These are phyloP conservation scores for Pantherophis vulpinus DNA, from an alignment of 2,797 vertebrate species.

Conservation along the genomic window DNA sequence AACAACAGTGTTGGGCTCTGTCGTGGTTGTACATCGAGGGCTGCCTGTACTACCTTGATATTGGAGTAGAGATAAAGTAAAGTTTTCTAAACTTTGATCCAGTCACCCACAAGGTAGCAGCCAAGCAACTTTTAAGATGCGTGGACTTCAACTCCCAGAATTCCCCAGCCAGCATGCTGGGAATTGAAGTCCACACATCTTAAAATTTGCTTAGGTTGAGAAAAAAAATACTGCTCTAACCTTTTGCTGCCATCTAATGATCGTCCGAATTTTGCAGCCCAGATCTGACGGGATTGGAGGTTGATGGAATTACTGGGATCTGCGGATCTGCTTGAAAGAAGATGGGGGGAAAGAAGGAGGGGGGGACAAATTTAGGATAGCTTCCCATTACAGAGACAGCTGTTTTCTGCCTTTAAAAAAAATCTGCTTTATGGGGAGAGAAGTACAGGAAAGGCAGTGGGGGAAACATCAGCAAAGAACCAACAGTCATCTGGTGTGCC, in stretches of 20 bases:
- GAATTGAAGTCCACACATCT: neutral
- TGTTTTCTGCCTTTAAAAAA: neutral
- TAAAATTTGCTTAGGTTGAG: neutral
- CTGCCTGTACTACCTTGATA: neutral
- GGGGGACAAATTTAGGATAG: neutral
- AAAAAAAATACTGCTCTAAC: neutral
- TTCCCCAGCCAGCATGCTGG: neutral
- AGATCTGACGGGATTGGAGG: neutral
- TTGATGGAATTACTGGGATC: neutral
- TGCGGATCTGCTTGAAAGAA: neutral
- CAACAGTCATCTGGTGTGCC: neutral
- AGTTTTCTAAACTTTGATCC: neutral
- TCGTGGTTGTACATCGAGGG: neutral
- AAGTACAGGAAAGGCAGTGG: neutral
- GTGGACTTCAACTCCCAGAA: neutral
- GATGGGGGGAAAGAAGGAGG: neutral
- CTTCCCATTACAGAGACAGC: neutral
- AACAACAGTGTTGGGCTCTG: neutral
- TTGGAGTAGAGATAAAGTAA: neutral
- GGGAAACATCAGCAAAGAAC: neutral
- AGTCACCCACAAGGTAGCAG: neutral
- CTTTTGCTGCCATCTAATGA: neutral
- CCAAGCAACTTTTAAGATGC: neutral
- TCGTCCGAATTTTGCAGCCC: neutral
- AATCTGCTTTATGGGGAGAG: neutral